Evolutionary conservation across 30 jellyfish, hydroid and myxozoan species (phyloP).

Genomic region (Cassiopea andromeda): DNA sequence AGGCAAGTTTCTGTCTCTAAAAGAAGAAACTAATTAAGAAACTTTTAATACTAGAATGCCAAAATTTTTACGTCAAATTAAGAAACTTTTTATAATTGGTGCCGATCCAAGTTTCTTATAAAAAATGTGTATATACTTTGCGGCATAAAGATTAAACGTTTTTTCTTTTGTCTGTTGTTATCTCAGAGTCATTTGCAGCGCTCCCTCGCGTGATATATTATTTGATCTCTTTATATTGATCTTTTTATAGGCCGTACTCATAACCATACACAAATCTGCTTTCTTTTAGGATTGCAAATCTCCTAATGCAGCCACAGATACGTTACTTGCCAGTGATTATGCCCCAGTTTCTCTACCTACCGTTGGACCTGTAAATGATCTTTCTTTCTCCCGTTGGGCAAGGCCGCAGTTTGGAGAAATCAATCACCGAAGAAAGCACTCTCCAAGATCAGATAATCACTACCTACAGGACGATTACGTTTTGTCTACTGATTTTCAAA

Average conservation of each 20-base stretch:
- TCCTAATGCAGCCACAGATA: constrained; percentile 55
- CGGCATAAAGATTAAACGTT: too few relatives aligned
- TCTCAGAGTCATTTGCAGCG: too few relatives aligned
- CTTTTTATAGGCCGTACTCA: neutral
- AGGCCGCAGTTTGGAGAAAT: constrained; percentile 65
- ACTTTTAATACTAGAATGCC: too few relatives aligned
- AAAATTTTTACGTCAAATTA: too few relatives aligned
- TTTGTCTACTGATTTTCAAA: constrained; percentile 56
- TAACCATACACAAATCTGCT: neutral
- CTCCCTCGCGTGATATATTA: too few relatives aligned
- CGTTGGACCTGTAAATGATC: constrained; percentile 57
- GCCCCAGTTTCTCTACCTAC: constrained; percentile 57
- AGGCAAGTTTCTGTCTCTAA: too few relatives aligned
- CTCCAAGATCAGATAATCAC: constrained; percentile 46
- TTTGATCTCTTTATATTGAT: neutral
- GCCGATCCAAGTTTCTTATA: too few relatives aligned
- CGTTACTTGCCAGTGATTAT: constrained; percentile 51
- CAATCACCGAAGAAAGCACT: constrained; percentile 50
- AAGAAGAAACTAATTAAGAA: too few relatives aligned
- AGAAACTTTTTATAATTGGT: too few relatives aligned
- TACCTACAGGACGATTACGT: constrained; percentile 53
- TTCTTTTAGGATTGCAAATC: constrained; percentile 62
- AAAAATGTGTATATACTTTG: too few relatives aligned
- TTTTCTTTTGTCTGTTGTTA: too few relatives aligned
- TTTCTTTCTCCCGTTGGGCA: constrained; percentile 60